A percentile compares a stretch with the other conserved stretches of the same genome.
These are phyloP conservation scores for Monopis laevigella DNA, from an alignment of 2,888 invertebrate species.

Conservation along the genomic window DNA sequence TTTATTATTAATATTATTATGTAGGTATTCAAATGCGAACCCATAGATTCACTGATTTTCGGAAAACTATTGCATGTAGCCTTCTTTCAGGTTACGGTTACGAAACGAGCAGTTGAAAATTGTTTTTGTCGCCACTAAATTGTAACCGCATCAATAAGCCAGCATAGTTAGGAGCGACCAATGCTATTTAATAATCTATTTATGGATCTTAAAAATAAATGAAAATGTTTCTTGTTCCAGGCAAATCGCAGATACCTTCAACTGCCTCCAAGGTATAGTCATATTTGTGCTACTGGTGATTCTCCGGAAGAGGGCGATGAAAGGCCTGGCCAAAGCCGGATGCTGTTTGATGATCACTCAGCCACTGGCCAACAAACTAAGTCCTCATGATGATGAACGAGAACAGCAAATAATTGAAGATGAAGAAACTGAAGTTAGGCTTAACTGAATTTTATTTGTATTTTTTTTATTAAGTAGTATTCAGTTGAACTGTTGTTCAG, in stretches of 20 bases:
- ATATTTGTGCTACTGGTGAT: slow-evolving; percentile 71
- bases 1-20: no score
- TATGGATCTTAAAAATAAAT: not conserved
- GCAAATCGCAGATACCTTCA: slow-evolving; percentile 70
- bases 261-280: slow-evolving; percentile 71
- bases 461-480: not conserved
- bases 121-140: no score
- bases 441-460: slow-evolving; percentile 29
- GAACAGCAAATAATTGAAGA: slow-evolving; percentile 46
- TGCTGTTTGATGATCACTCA: slow-evolving; percentile 36
- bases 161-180: no score
- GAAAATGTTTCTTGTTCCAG: slow-evolving; percentile 34
- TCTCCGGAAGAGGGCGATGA: slow-evolving; percentile 62
- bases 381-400: slow-evolving; percentile 48
- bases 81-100: no score
- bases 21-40: no score
- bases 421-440: slow-evolving; percentile 53
- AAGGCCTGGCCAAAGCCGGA: slow-evolving; percentile 53
- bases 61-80: no score
- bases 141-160: no score
- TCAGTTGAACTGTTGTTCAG: no score
- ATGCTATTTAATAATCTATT: slow-evolving; percentile 15
- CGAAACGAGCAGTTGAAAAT: no score
- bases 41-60: no score
- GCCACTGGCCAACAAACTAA: slow-evolving; percentile 42